Conservation (phyloP, 2,888 invertebrate genomes). For the Phasia obesa region DNA sequence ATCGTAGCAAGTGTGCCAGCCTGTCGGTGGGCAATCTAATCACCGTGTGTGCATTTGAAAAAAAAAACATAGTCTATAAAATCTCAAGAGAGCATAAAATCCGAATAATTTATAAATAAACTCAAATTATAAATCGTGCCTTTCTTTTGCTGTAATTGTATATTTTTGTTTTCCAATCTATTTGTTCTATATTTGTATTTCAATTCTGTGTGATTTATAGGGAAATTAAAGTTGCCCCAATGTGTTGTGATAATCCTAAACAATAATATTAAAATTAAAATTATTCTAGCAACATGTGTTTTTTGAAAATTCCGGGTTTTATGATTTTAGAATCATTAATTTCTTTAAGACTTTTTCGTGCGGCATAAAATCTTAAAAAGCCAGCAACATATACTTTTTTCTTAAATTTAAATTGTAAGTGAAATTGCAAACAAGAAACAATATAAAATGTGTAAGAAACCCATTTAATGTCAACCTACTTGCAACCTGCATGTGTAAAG, state of each 20-base stretch:
- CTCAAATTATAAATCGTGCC: conserved; percentile 31
- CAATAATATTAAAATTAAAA: conserved; percentile 46
- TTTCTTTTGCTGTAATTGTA: conserved; percentile 19
- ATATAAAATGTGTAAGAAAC: not conserved
- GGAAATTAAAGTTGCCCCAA: conserved; percentile 46
- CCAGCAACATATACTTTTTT: not conserved
- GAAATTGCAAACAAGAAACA: not conserved
- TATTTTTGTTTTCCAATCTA: conserved; percentile 9
- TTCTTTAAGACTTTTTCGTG: no score
- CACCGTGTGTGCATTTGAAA: conserved; percentile 29
- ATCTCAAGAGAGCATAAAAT: conserved; percentile 16
- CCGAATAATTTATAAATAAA: conserved; percentile 47
- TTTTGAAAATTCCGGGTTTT: not conserved
- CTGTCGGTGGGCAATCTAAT: conserved; percentile 29
- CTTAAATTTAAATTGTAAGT: not conserved
- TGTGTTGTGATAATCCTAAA: conserved; percentile 32
- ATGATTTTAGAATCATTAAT: not conserved
- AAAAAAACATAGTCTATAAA: conserved; percentile 1
- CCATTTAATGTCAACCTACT: conserved; percentile 33
- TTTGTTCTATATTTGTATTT: not conserved
- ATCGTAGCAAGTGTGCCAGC: conserved; percentile 63
- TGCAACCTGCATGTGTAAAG: not conserved
- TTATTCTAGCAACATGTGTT: conserved; percentile 54
- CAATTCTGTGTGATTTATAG: conserved; percentile 42
- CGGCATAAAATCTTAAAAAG: no score